A percentile compares a stretch with the other conserved stretches of the same genome.
These are phyloP conservation scores for Paramuricea clavata DNA, from an alignment of 92 coral and sea anemone genomes.

Conservation along the genomic window DNA sequence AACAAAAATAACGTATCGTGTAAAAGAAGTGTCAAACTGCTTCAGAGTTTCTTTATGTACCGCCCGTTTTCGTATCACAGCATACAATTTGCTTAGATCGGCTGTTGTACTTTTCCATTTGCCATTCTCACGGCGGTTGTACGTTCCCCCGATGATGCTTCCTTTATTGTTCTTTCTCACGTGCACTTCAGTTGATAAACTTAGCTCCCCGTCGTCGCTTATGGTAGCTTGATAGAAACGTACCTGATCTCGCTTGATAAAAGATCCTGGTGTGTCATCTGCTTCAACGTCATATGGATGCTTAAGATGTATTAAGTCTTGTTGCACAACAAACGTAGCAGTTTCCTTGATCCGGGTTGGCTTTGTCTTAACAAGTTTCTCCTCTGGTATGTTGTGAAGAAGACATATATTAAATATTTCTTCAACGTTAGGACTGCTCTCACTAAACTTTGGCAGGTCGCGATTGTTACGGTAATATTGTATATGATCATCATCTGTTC, in stretches of 20 bases:
- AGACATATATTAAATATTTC: conserved; percentile 41
- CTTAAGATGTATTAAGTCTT: conserved; percentile 32
- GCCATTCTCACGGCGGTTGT: conserved; percentile 15
- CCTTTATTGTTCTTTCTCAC: conserved; percentile 52
- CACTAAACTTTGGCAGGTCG: not conserved
- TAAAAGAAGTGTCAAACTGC: conserved; percentile 46
- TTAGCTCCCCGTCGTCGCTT: conserved; percentile 28
- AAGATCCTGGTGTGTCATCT: conserved; percentile 46
- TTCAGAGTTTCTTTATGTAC: conserved; percentile 30
- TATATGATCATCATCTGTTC: not conserved
- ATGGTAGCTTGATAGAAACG: conserved; percentile 46
- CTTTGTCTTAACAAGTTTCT: conserved; percentile 21
- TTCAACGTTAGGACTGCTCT: conserved; percentile 41
- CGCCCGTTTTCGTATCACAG: conserved; percentile 38
- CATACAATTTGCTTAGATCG: conserved; percentile 27
- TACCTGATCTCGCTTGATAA: conserved; percentile 46
- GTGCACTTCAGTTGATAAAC: conserved; percentile 41
- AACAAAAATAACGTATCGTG: conserved; percentile 41
- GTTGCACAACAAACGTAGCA: conserved; percentile 58
- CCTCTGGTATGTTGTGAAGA: not conserved
- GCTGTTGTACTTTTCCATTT: conserved; percentile 52
- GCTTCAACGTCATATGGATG: conserved; percentile 61
- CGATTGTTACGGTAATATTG: not conserved
- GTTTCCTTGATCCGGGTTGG: conserved; percentile 5
- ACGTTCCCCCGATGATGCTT: conserved; percentile 20